Conservation (phyloP, 2,888 invertebrate species). For the Neoitamus cyanurus region DNA sequence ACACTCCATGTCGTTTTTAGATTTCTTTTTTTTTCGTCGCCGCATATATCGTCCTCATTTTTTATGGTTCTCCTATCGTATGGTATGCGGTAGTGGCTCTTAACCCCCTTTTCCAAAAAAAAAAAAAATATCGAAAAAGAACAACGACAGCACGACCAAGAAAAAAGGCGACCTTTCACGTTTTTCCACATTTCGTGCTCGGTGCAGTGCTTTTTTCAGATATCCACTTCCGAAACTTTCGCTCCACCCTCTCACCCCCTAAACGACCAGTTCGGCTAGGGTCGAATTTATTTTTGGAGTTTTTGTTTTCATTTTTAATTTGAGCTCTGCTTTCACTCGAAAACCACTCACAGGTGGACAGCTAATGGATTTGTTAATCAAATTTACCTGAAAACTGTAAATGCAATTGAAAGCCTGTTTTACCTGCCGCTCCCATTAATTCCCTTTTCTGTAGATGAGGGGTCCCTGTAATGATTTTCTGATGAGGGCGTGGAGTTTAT, state of each 20-base stretch:
- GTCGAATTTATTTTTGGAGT: background rate
- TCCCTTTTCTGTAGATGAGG: background rate
- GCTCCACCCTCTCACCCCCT: background rate
- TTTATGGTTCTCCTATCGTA: background rate
- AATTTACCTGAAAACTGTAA: background rate
- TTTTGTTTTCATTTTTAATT: background rate
- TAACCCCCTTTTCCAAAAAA: background rate
- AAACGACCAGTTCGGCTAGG: background rate
- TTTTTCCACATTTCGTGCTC: background rate
- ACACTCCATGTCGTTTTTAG: background rate
- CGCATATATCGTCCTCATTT: background rate
- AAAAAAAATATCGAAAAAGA: background rate
- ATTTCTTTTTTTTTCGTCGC: background rate
- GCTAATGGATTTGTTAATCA: background rate
- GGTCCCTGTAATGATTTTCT: background rate
- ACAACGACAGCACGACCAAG: background rate
- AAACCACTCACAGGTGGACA: background rate
- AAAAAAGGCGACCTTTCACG: background rate
- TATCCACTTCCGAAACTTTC: background rate
- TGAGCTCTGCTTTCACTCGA: background rate
- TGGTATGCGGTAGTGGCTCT: background rate
- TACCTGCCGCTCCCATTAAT: background rate
- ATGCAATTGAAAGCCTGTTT: background rate
- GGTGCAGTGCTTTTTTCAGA: background rate
- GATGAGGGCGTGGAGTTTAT: background rate